These are phyloP conservation scores for Idris sp. DNA, from an alignment of 1,140 invertebrate species.

Conservation along the genomic window DNA sequence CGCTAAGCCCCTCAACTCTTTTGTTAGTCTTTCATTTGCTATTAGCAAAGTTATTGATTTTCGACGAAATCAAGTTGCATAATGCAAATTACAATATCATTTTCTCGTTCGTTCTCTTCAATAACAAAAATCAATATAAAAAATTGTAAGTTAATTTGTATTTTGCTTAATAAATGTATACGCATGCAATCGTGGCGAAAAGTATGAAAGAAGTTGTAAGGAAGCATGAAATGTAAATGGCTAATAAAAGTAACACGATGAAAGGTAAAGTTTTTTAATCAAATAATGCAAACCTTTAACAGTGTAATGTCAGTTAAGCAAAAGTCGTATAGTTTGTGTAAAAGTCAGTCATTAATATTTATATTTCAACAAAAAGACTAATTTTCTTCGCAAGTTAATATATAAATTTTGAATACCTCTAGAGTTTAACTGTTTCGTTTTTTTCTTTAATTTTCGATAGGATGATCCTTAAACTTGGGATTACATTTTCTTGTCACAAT, in stretches of 20 bases:
- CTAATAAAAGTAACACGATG: conserved; percentile 32
- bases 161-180: conserved; percentile 37
- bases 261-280: conserved; percentile 32
- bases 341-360: conserved; percentile 16
- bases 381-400: no score
- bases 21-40: conserved; percentile 25
- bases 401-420: no score
- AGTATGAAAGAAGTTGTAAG: conserved; percentile 21
- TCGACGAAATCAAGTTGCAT: conserved; percentile 43
- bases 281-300: conserved; percentile 19
- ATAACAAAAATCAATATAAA: conserved; percentile 20
- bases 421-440: not conserved
- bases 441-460: no score
- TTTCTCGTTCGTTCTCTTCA: no score
- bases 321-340: conserved; percentile 6
- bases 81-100: no score
- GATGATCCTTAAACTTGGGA: conserved; percentile 23
- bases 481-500: conserved; percentile 19
- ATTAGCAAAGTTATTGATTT: conserved; percentile 54
- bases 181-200: conserved; percentile 1
- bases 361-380: conserved; percentile 3
- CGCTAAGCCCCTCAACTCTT: not conserved
- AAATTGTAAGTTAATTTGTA: conserved; percentile 34
- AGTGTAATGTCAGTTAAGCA: conserved; percentile 3
- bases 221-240: conserved; percentile 43